phyloP scores from a whole-genome alignment of 2,113 vertebrate genomes.

The Xiphophorus maculatus region DNA sequence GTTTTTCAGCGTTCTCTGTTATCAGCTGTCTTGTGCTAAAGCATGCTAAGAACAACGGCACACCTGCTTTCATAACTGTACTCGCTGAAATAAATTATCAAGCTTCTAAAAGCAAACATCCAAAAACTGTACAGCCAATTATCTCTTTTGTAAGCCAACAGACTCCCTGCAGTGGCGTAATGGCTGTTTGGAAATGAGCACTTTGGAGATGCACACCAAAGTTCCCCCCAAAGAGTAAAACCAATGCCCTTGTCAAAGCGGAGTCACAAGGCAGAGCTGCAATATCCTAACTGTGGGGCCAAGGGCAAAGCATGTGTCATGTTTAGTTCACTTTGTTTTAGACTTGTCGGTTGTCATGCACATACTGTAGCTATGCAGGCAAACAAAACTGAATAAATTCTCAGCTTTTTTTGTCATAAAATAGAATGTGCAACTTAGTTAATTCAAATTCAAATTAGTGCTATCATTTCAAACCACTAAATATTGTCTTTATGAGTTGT shows the following conservation, averaged over 20 bases:
- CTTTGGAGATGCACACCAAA: slow-evolving; percentile 36
- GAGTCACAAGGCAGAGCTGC: slow-evolving; percentile 52
- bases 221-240: slow-evolving; percentile 29
- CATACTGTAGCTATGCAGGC: neutral
- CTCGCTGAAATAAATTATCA: slow-evolving; percentile 63
- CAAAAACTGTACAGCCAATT: slow-evolving; percentile 30
- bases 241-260: slow-evolving; percentile 47
- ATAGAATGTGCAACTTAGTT: neutral
- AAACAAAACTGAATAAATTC: neutral
- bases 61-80: slow-evolving; percentile 48
- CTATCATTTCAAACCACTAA: neutral
- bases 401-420: neutral
- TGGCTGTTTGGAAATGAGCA: slow-evolving; percentile 25
- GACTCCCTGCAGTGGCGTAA: slow-evolving; percentile 21
- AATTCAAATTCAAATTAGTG: neutral
- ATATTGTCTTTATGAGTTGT: neutral
- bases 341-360: slow-evolving; percentile 1
- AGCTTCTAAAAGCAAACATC: slow-evolving; percentile 17
- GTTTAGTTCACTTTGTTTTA: slow-evolving; percentile 18
- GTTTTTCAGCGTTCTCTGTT: slow-evolving; percentile 25
- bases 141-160: slow-evolving; percentile 32
- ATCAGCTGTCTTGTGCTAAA: slow-evolving; percentile 34
- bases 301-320: slow-evolving; percentile 32
- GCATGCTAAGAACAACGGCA: slow-evolving; percentile 21
- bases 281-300: slow-evolving; percentile 31